A percentile compares a stretch with the other conserved stretches of the same genome.
phyloP scores from a whole-genome alignment of 2,888 invertebrate species.

The Spisula subtruncata region DNA sequence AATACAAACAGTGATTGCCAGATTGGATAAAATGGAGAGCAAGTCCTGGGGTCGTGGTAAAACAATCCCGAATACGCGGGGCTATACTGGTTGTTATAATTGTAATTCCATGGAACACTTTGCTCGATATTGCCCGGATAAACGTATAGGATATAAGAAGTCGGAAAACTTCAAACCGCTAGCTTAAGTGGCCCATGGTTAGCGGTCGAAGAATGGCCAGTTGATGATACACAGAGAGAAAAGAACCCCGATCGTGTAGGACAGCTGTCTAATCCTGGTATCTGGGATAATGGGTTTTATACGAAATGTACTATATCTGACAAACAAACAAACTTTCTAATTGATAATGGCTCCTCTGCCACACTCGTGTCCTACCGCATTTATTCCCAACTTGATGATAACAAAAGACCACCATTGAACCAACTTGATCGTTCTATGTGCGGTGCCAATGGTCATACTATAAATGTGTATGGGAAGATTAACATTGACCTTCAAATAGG shows the following conservation, averaged over 20 bases:
- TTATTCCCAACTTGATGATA: constrained; percentile 29
- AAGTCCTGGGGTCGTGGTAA: too few species aligned
- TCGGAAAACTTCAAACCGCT: constrained; percentile 2
- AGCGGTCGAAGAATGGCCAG: neutral
- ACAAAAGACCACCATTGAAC: neutral
- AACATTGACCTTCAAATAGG: constrained; percentile 21
- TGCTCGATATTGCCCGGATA: neutral
- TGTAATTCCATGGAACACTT: neutral
- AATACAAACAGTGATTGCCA: too few species aligned
- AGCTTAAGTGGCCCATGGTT: neutral
- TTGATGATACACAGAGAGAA: too few species aligned
- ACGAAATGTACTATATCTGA: constrained; percentile 33
- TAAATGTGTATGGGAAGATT: constrained; percentile 41
- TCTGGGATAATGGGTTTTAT: constrained; percentile 60
- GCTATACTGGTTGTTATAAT: neutral
- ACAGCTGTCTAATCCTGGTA: neutral
- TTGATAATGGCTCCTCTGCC: constrained; percentile 54
- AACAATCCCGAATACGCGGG: neutral
- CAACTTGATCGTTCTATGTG: constrained; percentile 23
- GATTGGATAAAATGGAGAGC: too few species aligned
- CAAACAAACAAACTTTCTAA: constrained; percentile 10
- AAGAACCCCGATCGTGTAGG: neutral
- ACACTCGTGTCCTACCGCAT: constrained; percentile 36
- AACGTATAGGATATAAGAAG: neutral
- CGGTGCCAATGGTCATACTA: constrained; percentile 49